A percentile compares a stretch with the other conserved stretches of the same genome.
Conservation (phyloP, 2,113 vertebrate species). For the Pyrgilauda ruficollis region DNA sequence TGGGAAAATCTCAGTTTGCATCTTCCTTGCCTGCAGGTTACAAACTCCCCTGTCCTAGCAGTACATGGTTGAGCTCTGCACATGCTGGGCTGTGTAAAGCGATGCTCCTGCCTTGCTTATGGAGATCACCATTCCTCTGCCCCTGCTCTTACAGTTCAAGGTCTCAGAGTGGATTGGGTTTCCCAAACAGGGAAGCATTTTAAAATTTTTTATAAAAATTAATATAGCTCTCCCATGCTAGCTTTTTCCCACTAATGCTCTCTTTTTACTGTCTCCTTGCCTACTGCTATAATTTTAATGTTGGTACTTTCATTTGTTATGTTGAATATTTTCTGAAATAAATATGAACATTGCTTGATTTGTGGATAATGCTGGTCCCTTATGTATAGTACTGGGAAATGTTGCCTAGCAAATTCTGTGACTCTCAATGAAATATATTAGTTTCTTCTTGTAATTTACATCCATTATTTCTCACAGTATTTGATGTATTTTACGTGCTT, state of each 20-base stretch:
- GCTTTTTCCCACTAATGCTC: not conserved
- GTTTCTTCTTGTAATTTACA: conserved; percentile 12
- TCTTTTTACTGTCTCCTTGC: not conserved
- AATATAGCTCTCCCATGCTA: not conserved
- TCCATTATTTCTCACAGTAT: not conserved
- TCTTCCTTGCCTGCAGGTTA: not conserved
- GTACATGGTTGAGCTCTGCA: rapidly evolving
- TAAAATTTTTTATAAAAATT: not conserved
- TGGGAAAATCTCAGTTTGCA: not conserved
- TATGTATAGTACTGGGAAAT: not conserved
- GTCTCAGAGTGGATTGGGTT: not conserved
- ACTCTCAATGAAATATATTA: not conserved
- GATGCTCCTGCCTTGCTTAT: not conserved
- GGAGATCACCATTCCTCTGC: not conserved
- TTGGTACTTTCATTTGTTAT: not conserved
- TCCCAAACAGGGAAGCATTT: not conserved
- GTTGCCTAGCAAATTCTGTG: conserved; percentile 41
- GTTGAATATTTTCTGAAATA: conserved; percentile 21
- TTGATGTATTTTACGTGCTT: not conserved
- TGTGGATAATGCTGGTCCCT: not conserved
- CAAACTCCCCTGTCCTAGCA: rapidly evolving
- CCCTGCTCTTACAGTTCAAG: not conserved
- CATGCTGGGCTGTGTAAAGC: rapidly evolving
- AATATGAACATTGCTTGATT: conserved; percentile 18
- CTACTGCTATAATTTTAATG: not conserved